Base-by-base conservation (phyloP, 2,888 invertebrate genomes). In the Dynastes tityus region DNA sequence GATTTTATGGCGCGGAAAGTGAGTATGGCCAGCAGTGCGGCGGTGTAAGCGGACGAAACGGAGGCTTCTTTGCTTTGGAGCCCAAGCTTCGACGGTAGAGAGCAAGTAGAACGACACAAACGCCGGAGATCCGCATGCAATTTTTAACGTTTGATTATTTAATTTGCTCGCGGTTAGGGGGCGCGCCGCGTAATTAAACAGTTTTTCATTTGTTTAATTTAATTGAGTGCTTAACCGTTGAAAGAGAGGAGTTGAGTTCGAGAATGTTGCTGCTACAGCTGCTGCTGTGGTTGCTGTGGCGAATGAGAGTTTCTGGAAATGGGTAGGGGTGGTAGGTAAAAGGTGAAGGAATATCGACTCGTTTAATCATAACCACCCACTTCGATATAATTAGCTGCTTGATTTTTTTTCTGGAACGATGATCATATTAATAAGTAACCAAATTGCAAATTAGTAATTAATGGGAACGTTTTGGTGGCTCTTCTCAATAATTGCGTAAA, bases 201-300 rank as follows among this genome's bases (percentile, higher is more conserved):
- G 73, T 73, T 73, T 73, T 73, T 73, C 73, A 73, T 73, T 73
- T 73, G 73, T 73, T 73, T 73, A 73, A 73, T 73, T 73, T 73
- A 73, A 73, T 73, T 73, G 73, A 73, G 73, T 73, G 73, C 73
- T 32, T 73, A 73, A 73, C 55, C 55, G 73, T 58, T 45, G 58
- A 32, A 63, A 32, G 63, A 63, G 29, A 29, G 63, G 29, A 63
- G 29, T 63, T 29, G 63, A 29, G 29, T 11, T 45, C 45, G 45
- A 45, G 11, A 45, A 45, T 11, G 45, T 45, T 45, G 45, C 45
- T 45, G 63, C 29, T 63, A 32, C 63, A 27, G 27, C 53, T 53
- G 61, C 22, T 61, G 29, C 8, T 61, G 61, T 16, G 16, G 27
- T 8, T 2, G 61, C 6, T 61, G 61, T 6, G 9, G 58, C 22